These are phyloP conservation scores for Phenacoccus solenopsis DNA, from an alignment of 1,140 invertebrate species.

Conservation along the genomic window DNA sequence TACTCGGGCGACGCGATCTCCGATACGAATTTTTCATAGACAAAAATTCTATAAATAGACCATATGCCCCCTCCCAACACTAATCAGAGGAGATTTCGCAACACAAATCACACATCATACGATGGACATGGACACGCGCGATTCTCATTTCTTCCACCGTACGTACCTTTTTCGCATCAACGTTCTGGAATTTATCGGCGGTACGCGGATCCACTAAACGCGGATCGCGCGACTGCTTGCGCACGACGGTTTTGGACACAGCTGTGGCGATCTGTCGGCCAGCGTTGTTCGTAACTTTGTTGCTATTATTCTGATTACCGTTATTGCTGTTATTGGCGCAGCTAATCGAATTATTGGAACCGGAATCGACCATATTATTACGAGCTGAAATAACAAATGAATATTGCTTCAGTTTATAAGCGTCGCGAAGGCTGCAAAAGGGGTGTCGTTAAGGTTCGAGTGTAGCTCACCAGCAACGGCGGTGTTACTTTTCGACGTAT, in stretches of 20 bases:
- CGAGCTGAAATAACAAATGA: not conserved
- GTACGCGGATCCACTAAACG: not conserved
- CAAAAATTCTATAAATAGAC: too few relatives aligned
- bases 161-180: not conserved
- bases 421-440: not conserved
- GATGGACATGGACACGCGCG: not conserved
- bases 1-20: too few relatives aligned
- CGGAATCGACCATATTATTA: not conserved
- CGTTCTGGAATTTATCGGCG: not conserved
- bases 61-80: too few relatives aligned
- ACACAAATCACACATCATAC: too few relatives aligned
- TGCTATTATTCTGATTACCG: conserved; percentile 20
- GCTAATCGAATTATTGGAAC: not conserved
- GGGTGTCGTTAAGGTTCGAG: not conserved
- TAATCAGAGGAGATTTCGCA: too few relatives aligned
- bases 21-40: too few relatives aligned
- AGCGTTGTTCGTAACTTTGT: conserved; percentile 21
- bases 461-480: not conserved
- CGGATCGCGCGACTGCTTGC: not conserved
- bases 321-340: conserved; percentile 20
- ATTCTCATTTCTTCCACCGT: not conserved
- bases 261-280: conserved; percentile 20
- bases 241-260: not conserved
- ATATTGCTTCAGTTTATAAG: too few relatives aligned
- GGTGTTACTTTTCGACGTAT: not conserved